A percentile compares a stretch with the other conserved stretches of the same genome.
Evolutionary conservation across 2,797 vertebrate genomes (phyloP).

Genomic region (Manis crassicaudata): DNA sequence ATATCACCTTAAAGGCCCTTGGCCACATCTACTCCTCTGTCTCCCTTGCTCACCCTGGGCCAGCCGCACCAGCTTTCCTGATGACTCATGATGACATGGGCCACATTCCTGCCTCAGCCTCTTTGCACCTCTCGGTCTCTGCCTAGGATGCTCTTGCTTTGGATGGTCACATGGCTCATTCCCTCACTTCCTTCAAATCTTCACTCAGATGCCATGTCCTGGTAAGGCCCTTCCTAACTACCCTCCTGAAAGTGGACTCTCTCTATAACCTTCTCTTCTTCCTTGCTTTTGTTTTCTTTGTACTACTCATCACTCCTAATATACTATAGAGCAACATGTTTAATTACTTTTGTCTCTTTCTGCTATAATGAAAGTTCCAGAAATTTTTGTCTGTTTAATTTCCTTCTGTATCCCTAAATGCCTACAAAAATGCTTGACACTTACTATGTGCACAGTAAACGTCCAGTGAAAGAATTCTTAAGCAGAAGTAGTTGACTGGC

Average conservation of each 20-base stretch:
- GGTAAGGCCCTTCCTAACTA: background rate
- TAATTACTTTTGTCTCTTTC: background rate
- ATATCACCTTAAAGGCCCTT: too few species aligned
- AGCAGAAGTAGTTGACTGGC: background rate
- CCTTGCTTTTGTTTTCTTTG: background rate
- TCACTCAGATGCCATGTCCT: background rate
- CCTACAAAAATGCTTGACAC: background rate
- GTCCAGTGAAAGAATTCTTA: background rate
- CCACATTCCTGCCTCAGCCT: background rate
- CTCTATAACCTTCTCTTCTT: background rate
- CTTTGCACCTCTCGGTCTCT: background rate
- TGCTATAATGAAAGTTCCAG: background rate
- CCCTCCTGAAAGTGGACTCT: background rate
- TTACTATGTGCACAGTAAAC: background rate
- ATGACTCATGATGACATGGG: background rate
- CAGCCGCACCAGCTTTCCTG: background rate
- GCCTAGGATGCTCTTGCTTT: background rate
- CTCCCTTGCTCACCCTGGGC: background rate
- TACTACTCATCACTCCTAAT: background rate
- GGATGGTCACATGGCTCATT: rapidly evolving
- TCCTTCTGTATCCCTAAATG: background rate
- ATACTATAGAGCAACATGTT: background rate
- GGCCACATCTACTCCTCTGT: background rate
- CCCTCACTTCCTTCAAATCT: background rate
- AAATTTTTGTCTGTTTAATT: background rate